Base-by-base conservation (phyloP, 2,113 vertebrate species). In the Mastomys coucha region DNA sequence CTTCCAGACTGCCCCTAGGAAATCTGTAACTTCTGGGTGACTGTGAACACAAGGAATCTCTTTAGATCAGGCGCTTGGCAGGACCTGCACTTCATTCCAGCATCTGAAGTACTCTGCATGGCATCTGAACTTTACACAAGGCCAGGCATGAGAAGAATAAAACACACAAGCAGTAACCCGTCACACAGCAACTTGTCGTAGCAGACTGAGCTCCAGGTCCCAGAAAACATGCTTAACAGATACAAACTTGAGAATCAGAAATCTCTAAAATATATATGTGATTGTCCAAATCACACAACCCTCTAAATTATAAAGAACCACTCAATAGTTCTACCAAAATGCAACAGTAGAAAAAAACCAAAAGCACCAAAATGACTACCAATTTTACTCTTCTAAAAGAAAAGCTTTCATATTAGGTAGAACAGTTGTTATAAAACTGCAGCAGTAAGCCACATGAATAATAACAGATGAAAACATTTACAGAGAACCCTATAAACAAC, bases 201-300 rank as follows among this genome's bases (percentile, higher is more conserved):
- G 13, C 16, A 49, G 20, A 4, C 2, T 5, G 7, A 70, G 24
- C 76, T 67, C 65, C 39, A 63, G 28, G 31, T 10, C 20, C n/a
- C 10, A 78, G 42, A 88, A 94, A 84, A 58, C 20, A 39, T 75
- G 81, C 8, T 31, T 4, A 45, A 39, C 8, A 70, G 49, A 31
- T 31, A 12, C 4, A 36, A 85, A 90, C 58, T 72, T 2, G 11
- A 84, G 26, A 75, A 53, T 72, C 36, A 70, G 33, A 80, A 73
- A 73, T 60, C 78, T n/a, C 58, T 85, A 70, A 69, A 65, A 76
- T 56, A n/a, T 9, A 42, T 31, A 2, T 36, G 31, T 9, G 20
- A 89, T 81, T 91, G 56, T 22, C 12, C 67, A 96, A 76, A 88
- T 86, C 45, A 86, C 53, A 86, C 77, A 95, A 80, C 65, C 65